Base-by-base conservation (phyloP, 2,888 invertebrate genomes). In the Archips crataeganus region DNA sequence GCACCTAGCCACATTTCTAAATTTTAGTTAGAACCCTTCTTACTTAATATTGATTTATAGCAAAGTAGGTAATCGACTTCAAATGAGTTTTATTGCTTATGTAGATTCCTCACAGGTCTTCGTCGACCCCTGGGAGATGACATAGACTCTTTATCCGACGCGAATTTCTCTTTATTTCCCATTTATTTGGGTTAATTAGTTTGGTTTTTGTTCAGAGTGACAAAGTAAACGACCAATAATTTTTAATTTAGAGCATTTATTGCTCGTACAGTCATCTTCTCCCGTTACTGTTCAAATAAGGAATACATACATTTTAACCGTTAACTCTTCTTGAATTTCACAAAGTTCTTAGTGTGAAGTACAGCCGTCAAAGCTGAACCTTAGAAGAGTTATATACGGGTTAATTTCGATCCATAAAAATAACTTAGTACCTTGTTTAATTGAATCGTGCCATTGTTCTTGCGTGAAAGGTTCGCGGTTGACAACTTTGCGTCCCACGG, bases 401-500 rank as follows among this genome's bases (percentile, higher is more conserved):
- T 32, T 32, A 11, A 57, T 57, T 57, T 32, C 2, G 32, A 32
- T 32, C 11, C 11, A 57, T n/a, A n/a, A 57, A 32, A 57, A 57
- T 11, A 1, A 32, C 57, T 57, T 57, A 32, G 57, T 32, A 57
- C 32, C 10, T 57, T 57, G 57, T 57, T n/a, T 57, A 32, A 57
- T 32, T 72, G 47, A 47, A 62, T 60, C 34, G 67, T 49, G 39
- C 67, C 67, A 72, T 72, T 72, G 72, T 73, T 64, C 65, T 66
- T 49, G 39, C 64, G 73, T 63, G 73, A 73, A 73, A 73, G 63
- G 73, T 69, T 59, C 68, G 59, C 47, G 68, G 54, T 65, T 63
- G 73, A 73, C 73, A 73, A 64, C 73, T 71, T 71, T 71, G 32
- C 73, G 68, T 73, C 73, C 73, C 73, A 73, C 73, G 73, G 73